Evolutionary conservation across 2,888 invertebrate species (phyloP), one percentile per base, ranked within the genome.

Genomic region (Dryococelus australis): DNA sequence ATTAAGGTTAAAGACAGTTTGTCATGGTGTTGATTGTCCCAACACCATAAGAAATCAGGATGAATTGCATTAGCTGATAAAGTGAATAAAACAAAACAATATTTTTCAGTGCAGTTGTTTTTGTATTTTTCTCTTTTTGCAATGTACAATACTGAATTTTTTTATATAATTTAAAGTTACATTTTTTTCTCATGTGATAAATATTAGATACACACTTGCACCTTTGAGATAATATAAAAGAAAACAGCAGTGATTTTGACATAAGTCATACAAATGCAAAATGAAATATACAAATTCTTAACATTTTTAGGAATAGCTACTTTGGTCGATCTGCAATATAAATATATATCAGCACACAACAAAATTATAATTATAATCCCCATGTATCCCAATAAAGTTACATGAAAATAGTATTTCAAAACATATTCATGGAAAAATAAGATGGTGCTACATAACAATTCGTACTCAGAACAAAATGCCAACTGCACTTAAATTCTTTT

Each of bases 391-490:
- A 65, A 65, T 24, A 65, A 65, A 65, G 65, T 65, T 65, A n/a
- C 10, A 47, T 47, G 47, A 16, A 65, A 65, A 65, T n/a, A 65
- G 16, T n/a, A 65, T 65, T 65, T 65, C 65, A 65, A 65, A 10
- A 65, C n/a, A 65, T n/a, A 65, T 65, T 65, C 20, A 24, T n/a
- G 20, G 20, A 24, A 65, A 20, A n/a, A 24, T n/a, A 65, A 65
- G 24, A 9, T 65, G n/a, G 65, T 65, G 65, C 65, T 65, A n/a
- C 65, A 65, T 65, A 20, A 65, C 65, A n/a, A 65, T 65, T 65
- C 65, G 65, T n/a, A 65, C n/a, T 65, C 65, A 24, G 65, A 24
- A 65, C 65, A 65, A 65, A 65, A 65, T 65, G 65, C 65, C 65
- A 65, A 65, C 65, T 65, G 65, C 65, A 65, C 65, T 65, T 24